Evolutionary conservation across 2,888 invertebrate species (phyloP), one percentile per base, ranked within the genome.

Genomic region (Eupithecia centaureata): DNA sequence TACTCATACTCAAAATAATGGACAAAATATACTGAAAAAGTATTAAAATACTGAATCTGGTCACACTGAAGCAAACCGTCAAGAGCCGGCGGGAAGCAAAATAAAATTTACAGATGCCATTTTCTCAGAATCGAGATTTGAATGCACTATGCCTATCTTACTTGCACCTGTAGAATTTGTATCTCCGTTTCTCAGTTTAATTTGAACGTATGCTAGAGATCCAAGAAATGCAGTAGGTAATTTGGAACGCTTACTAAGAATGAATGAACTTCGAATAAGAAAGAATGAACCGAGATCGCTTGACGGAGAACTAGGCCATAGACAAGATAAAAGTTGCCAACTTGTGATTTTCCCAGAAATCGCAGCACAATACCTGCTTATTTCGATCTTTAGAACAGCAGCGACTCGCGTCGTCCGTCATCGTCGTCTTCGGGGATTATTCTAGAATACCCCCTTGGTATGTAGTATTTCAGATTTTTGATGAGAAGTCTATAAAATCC

Each of bases 1-100:
- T n/a, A n/a, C n/a, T n/a, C n/a, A n/a, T n/a, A n/a, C n/a, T n/a
- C n/a, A n/a, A n/a, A n/a, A n/a, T n/a, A n/a, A n/a, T n/a, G n/a
- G n/a, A n/a, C n/a, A n/a, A n/a, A n/a, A n/a, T n/a, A n/a, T n/a
- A n/a, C n/a, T n/a, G n/a, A n/a, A n/a, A n/a, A n/a, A n/a, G n/a
- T n/a, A n/a, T n/a, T n/a, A n/a, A n/a, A n/a, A n/a, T n/a, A n/a
- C n/a, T n/a, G n/a, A n/a, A n/a, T n/a, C n/a, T n/a, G n/a, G n/a
- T n/a, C n/a, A n/a, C n/a, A n/a, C n/a, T n/a, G n/a, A n/a, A n/a
- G n/a, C n/a, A 89, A 90, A 89, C 92, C 90, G 91, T 91, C 90
- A 90, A 82, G 77, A 83, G 86, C 88, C 91, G 92, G 91, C 91
- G 91, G 90, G 91, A 92, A 91, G 87, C 59, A 60, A 69, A 90